Evolutionary conservation across 1,140 invertebrate genomes (phyloP).

Genomic region (Drosophila guanche): DNA sequence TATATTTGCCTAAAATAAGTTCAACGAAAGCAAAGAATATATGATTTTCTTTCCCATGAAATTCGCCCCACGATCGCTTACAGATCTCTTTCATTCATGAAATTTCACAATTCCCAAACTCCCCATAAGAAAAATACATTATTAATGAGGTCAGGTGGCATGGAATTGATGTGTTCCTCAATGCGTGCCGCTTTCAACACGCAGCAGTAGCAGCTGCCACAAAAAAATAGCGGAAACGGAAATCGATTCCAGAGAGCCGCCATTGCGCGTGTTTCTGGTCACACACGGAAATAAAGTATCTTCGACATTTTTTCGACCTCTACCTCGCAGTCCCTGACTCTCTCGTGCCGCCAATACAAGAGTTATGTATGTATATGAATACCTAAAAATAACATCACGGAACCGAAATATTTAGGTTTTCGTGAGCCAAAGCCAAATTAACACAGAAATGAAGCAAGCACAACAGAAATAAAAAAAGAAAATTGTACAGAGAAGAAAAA

Average conservation of each 20-base stretch:
- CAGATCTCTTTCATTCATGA: slow-evolving; percentile 1
- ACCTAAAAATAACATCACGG: slow-evolving; percentile 33
- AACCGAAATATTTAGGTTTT: too few relatives aligned
- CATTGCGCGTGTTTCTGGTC: slow-evolving; percentile 51
- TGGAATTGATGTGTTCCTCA: slow-evolving; percentile 30
- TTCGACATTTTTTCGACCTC: slow-evolving; percentile 14
- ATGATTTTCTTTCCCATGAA: background rate
- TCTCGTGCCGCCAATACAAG: slow-evolving; percentile 3
- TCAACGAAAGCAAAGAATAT: background rate
- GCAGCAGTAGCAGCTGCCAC: slow-evolving; percentile 19
- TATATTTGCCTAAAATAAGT: background rate
- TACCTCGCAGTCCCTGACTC: too few relatives aligned
- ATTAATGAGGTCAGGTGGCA: slow-evolving; percentile 43
- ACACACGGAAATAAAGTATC: slow-evolving; percentile 59
- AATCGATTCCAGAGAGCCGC: slow-evolving; percentile 57
- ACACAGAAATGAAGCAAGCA: slow-evolving; percentile 7
- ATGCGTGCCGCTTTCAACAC: slow-evolving; percentile 53
- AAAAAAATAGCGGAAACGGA: slow-evolving; percentile 55
- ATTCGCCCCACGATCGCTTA: too few relatives aligned
- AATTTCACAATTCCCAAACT: slow-evolving; percentile 13
- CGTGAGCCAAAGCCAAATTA: slow-evolving; percentile 14
- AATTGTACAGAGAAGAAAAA: slow-evolving; percentile 16
- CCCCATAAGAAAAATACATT: slow-evolving; percentile 45
- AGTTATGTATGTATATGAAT: slow-evolving; percentile 47
- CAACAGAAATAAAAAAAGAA: slow-evolving; percentile 2